Percentiles rank a stretch among this genome's conserved stretches.
Evolutionary conservation across 2,888 invertebrate species (phyloP).

Genomic region (Drosophila leonis): DNA sequence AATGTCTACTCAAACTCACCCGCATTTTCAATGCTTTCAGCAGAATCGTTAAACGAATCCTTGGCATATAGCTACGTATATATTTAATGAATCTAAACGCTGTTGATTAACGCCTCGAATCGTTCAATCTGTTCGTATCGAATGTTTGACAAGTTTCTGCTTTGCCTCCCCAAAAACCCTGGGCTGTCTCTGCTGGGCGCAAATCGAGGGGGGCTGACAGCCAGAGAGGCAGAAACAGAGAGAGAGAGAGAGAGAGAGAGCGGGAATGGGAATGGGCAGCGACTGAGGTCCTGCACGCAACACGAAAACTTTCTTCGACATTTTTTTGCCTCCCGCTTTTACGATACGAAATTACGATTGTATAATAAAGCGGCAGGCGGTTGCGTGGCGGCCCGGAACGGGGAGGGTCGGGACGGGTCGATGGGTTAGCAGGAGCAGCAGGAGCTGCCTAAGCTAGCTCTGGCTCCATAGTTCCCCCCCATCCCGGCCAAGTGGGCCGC

Average conservation of each 20-base stretch:
- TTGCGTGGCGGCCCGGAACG: neutral
- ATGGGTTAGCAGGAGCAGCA: constrained; percentile 8
- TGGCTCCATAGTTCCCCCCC: constrained; percentile 33
- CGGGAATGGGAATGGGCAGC: neutral
- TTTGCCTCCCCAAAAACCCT: constrained; percentile 3
- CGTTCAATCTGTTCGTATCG: constrained; percentile 55
- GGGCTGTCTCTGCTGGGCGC: constrained; percentile 6
- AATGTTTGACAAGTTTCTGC: constrained; percentile 35
- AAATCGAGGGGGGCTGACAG: neutral
- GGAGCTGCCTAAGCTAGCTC: constrained; percentile 23
- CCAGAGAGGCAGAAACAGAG: neutral
- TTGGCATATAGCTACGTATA: constrained; percentile 1
- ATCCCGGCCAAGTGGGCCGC: constrained; percentile 71
- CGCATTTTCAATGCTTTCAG: constrained; percentile 1
- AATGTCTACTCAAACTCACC: no score
- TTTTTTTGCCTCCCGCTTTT: constrained; percentile 74
- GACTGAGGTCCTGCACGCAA: constrained; percentile 67
- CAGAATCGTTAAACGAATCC: constrained; percentile 3
- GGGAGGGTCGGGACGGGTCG: neutral
- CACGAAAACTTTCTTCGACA: constrained; percentile 75
- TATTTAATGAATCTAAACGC: constrained; percentile 44
- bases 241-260: neutral
- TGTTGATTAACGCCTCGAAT: constrained; percentile 51
- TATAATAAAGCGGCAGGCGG: constrained; percentile 69
- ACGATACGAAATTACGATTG: constrained; percentile 78